Base-by-base conservation (phyloP, 2,888 invertebrate genomes). In the Creontiades dilutus region DNA sequence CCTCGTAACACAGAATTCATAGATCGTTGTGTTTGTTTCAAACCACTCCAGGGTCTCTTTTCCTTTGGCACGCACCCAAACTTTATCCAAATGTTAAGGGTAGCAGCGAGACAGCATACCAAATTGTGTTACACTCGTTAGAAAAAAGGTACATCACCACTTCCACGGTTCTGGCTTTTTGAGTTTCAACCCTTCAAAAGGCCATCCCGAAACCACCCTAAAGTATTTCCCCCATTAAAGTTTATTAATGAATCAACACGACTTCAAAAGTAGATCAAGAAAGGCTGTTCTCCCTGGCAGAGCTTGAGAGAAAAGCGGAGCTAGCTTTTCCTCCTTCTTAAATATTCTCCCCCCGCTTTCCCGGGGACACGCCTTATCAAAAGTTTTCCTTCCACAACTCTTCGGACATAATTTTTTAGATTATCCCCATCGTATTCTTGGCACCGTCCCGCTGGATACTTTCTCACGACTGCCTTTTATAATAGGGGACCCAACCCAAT, bases 161-260 rank as follows among this genome's bases (percentile, higher is more conserved):
- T 37, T 37, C 37, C 37, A 37, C 37, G 3, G 2, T 7, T 37
- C 37, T 37, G 37, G 37, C 37, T 37, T 37, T 37, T 37, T 37
- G 37, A 37, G 3, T 37, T 37, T 37, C 3, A 2, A 2, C 7
- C 3, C 37, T 37, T 37, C 37, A 37, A 37, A 37, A 37, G 37
- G 37, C 37, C 37, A 37, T 7, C 7, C 37, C 52, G 11, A 52
- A 12, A 52, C 52, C 11, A 16, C 16, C 13, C 52, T 7, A 75
- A 75, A 75, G 28, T 75, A 75, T 19, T 75, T 19, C n/a, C 75
- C n/a, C 75, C 11, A 75, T 75, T 75, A 75, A 75, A 75, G 75
- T 75, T 75, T 75, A 75, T 75, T 75, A 75, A 75, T 75, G 75
- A 75, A 75, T 75, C 75, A 75, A 75, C 75, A 75, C 1, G 75